Percentiles rank a stretch among this genome's conserved stretches.
These are phyloP conservation scores for Cephalopachus bancanus DNA, from an alignment of 2,797 vertebrate species.

Conservation along the genomic window DNA sequence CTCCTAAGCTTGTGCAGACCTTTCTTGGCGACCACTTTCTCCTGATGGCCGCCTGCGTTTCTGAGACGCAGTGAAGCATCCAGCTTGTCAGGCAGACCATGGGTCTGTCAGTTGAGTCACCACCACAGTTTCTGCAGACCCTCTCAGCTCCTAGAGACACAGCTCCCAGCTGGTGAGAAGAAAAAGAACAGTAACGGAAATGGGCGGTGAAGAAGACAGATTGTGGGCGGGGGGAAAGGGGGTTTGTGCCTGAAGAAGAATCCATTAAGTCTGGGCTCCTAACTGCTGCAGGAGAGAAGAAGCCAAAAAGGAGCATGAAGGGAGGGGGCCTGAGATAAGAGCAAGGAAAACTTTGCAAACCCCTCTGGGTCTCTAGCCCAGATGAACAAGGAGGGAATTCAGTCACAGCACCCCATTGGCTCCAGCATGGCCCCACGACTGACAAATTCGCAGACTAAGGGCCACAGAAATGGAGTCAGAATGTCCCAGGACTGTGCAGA, in stretches of 20 bases:
- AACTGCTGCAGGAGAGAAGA: neutral
- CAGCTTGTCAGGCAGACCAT: neutral
- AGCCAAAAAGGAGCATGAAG: neutral
- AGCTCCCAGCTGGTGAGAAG: slow-evolving; percentile 29
- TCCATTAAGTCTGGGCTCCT: neutral
- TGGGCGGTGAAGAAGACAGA: slow-evolving; percentile 13
- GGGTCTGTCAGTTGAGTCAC: neutral
- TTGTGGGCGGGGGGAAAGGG: neutral
- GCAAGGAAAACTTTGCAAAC: slow-evolving; percentile 21
- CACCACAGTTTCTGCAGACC: neutral
- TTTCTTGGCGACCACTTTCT: neutral
- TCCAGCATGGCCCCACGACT: slow-evolving; percentile 21
- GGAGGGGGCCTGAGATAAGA: neutral
- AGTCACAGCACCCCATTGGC: slow-evolving; percentile 50
- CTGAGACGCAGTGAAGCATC: neutral
- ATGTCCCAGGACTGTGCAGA: neutral
- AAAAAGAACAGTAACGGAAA: slow-evolving; percentile 42
- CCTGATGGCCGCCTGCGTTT: neutral
- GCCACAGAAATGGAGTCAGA: slow-evolving; percentile 18
- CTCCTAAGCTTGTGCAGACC: neutral
- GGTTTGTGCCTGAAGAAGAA: neutral
- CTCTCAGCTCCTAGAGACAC: slow-evolving; percentile 21
- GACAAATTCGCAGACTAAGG: slow-evolving; percentile 26
- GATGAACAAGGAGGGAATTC: slow-evolving; percentile 31
- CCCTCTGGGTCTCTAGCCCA: neutral